Base-by-base conservation (phyloP, 2,113 vertebrate genomes). In the Motacilla alba region DNA sequence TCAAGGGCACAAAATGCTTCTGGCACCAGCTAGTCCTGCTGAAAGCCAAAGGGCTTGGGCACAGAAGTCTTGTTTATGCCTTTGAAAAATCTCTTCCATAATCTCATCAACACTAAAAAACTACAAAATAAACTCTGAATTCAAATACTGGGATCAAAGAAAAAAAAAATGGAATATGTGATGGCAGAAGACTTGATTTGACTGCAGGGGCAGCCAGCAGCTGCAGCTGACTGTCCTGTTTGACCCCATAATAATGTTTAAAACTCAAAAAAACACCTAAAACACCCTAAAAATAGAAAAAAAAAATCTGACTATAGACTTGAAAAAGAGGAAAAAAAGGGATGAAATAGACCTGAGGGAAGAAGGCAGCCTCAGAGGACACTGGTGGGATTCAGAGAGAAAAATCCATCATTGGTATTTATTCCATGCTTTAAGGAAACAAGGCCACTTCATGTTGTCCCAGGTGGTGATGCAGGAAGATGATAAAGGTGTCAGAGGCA, bases 71-170 rank as follows among this genome's bases (percentile, higher is more conserved):
- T 81, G 52, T 73, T 92, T 62, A 70, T 44, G 20, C 19, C 44
- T 83, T 90, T 79, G 26, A 82, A 95, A 93, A 86, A 67, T 64
- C 64, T 80, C 59, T 85, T 83, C 76, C 41, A 33, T 86, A 92
- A 78, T 83, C 44, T 90, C 67, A 91, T 94, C 72, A 83, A 62
- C 37, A 78, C 79, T 60, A 44, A 80, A 94, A 82, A 58, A 27
- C 44, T 92, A 74, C 64, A 60, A 83, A 91, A 86, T 58, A 80
- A 85, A 70, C 43, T 80, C 47, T 66, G 50, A 90, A 90, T 83
- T 92, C 47, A 88, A 91, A 86, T 43, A 47, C 12, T 66, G 46
- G 37, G 15, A 68, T 31, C 18, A 50, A 67, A 56, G 21, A 13
- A 43, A 78, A 68, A 22, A 6, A 20, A 9, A 1, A 58, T 26